Evolutionary conservation across 2,888 invertebrate genomes (phyloP), one percentile per base, ranked within the genome.

Genomic region (Caenorhabditis sp.): DNA sequence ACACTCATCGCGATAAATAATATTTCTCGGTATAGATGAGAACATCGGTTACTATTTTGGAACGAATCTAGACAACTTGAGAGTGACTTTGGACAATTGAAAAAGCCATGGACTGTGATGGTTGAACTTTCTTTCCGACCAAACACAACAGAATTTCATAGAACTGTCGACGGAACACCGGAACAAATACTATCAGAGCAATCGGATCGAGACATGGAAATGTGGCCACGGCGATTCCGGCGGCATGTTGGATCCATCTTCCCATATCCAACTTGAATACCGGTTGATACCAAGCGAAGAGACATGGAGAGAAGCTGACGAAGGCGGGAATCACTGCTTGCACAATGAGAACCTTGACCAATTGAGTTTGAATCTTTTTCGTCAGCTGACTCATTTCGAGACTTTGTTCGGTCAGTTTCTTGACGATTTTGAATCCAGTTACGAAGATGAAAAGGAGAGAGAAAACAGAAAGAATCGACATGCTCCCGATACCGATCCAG

Each of bases 151-250:
- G n/a, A n/a, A n/a, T n/a, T n/a, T n/a, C n/a, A n/a, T n/a, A n/a
- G n/a, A n/a, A n/a, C n/a, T n/a, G n/a, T n/a, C n/a, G n/a, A n/a
- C n/a, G n/a, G n/a, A n/a, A n/a, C n/a, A n/a, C n/a, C n/a, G n/a
- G n/a, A n/a, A n/a, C n/a, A n/a, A n/a, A n/a, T n/a, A n/a, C n/a
- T n/a, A n/a, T n/a, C n/a, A n/a, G n/a, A n/a, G 68, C 68, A 1
- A 68, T n/a, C 6, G 68, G 68, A 68, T 68, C 68, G n/a, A 68
- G 4, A 24, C 44, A 40, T 5, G 68, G 68, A 20, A 68, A 68
- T 1, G 28, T 40, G 0, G 68, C 56, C 4, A 68, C 11, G 11
- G 68, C 65, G 37, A 32, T 15, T n/a, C 3, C 5, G 11, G 35
- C 18, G 4, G 8, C 20, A 6, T 18, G 13, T 2, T 13, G 6